Evolutionary conservation across 2,113 vertebrate species (phyloP).

Genomic region (Chauna torquata): DNA sequence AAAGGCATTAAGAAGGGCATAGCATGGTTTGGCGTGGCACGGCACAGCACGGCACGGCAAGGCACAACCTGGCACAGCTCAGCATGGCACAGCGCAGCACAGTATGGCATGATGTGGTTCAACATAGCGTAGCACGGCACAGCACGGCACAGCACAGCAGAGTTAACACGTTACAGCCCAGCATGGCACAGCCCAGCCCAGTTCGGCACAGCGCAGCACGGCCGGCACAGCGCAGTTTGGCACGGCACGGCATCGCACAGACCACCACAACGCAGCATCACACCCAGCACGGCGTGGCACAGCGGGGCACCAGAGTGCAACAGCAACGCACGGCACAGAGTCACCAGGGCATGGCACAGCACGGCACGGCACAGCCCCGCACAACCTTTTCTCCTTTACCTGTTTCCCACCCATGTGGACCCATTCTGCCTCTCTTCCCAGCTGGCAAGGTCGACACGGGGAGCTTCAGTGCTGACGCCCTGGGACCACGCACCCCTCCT

Average conservation of each 20-base stretch:
- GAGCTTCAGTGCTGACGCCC: too few relatives aligned
- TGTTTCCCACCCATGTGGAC: background rate
- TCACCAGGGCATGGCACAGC: too few relatives aligned
- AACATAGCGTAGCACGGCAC: accelerated
- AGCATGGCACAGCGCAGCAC: background rate
- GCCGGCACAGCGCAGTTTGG: too few relatives aligned
- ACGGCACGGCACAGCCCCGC: background rate
- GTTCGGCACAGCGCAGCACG: too few relatives aligned
- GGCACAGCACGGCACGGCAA: too few relatives aligned
- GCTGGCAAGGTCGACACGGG: background rate
- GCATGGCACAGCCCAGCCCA: background rate
- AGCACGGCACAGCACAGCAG: background rate
- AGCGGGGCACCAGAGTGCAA: too few relatives aligned
- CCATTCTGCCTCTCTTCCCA: background rate
- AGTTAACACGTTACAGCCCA: background rate
- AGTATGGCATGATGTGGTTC: background rate
- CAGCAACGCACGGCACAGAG: background rate
- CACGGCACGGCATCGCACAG: background rate
- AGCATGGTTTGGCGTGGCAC: accelerated
- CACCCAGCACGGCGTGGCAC: background rate
- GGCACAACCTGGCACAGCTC: background rate
- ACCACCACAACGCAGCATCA: too few relatives aligned
- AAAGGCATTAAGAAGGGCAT: background rate
- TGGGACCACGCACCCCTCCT: background rate
- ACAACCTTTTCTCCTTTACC: background rate